These are phyloP conservation scores for Zoanthus sociatus DNA, from an alignment of 92 coral and sea anemone genomes.

Conservation along the genomic window DNA sequence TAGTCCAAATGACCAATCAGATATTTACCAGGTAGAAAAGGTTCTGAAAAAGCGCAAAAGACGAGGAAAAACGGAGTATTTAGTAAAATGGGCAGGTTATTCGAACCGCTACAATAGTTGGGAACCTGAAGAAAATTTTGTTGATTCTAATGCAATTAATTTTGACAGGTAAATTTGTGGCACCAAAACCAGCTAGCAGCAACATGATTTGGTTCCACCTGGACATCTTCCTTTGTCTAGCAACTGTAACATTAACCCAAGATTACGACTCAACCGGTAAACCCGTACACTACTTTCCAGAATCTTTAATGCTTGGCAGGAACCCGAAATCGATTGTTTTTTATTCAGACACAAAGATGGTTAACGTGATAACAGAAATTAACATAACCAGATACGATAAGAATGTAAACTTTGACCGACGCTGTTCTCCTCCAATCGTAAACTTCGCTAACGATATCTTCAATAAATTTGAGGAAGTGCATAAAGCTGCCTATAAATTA, in stretches of 20 bases:
- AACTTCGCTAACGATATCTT: conserved; percentile 5
- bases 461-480: not conserved
- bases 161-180: not conserved
- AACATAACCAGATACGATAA: conserved; percentile 8
- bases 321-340: conserved; percentile 35
- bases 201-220: not conserved
- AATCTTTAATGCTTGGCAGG: conserved; percentile 25
- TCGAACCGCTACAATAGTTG: conserved; percentile 45
- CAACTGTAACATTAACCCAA: not conserved
- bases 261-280: conserved; percentile 13
- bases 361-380: conserved; percentile 12
- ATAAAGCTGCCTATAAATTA: not conserved
- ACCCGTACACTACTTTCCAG: conserved; percentile 34
- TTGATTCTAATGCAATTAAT: conserved; percentile 28
- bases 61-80: conserved; percentile 34
- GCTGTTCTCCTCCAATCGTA: conserved; percentile 10
- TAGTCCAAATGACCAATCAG: not conserved
- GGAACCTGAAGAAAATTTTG: conserved; percentile 59
- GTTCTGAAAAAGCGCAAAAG: conserved; percentile 18
- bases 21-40: not conserved
- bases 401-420: not conserved
- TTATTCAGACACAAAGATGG: conserved; percentile 33
- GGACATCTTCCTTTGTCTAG: not conserved
- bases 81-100: conserved; percentile 59
- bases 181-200: not conserved